Conservation (phyloP, 2,888 invertebrate genomes). For the Tipula unca region DNA sequence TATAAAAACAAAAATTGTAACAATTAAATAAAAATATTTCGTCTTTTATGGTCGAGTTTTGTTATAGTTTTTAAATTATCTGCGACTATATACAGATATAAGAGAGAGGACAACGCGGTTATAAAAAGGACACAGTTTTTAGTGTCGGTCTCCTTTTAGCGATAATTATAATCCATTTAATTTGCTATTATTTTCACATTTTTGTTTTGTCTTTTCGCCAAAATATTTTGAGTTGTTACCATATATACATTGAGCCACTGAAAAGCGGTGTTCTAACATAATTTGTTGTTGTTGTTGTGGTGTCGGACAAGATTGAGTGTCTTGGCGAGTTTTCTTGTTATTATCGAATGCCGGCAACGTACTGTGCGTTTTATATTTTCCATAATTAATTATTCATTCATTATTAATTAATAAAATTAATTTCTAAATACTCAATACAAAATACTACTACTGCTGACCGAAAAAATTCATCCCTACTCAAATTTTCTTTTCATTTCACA, state of each 20-base stretch:
- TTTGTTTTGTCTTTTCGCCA: background rate
- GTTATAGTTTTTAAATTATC: background rate
- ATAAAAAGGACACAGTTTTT: background rate
- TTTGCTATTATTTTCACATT: background rate
- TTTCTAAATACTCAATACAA: background rate
- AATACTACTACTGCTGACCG: background rate
- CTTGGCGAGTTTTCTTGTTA: too few species aligned
- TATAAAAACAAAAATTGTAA: background rate
- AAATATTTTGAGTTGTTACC: background rate
- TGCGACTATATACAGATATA: too few species aligned
- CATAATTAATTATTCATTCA: background rate
- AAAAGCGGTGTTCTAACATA: too few species aligned
- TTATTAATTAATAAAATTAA: background rate
- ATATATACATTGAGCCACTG: background rate
- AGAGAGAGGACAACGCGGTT: background rate
- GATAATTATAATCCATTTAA: constrained; percentile 10
- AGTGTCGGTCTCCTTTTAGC: background rate
- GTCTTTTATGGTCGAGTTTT: background rate
- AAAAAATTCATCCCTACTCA: background rate
- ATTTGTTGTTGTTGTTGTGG: too few species aligned
- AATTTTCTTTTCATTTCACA: background rate
- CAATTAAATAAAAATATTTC: background rate
- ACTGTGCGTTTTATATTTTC: too few species aligned
- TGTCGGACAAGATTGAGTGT: too few species aligned
- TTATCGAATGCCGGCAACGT: too few species aligned